Evolutionary conservation across 2,797 vertebrate species (phyloP).

Genomic region (Astyanax mexicanus): DNA sequence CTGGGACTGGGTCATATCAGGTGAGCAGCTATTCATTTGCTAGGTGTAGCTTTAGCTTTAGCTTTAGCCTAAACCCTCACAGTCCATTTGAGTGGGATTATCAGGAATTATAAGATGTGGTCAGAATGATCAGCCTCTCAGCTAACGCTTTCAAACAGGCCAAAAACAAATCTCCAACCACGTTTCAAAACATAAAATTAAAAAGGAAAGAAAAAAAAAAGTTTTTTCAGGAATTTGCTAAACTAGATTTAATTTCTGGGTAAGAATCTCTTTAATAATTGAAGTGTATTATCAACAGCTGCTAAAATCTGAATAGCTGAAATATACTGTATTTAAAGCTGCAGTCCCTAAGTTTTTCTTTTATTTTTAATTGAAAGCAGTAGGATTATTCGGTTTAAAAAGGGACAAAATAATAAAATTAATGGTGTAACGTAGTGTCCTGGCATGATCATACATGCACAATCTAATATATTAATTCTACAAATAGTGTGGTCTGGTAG

Average conservation of each 20-base stretch:
- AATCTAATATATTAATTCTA: too few relatives aligned
- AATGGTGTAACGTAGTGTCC: too few relatives aligned
- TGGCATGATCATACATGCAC: too few relatives aligned
- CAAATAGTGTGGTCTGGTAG: too few relatives aligned
- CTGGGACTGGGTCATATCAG: slow-evolving; percentile 46
- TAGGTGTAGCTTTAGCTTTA: background rate
- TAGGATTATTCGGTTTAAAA: too few relatives aligned
- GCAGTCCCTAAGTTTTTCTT: too few relatives aligned
- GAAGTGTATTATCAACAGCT: background rate
- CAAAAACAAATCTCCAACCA: background rate
- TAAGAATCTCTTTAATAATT: background rate
- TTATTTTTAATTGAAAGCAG: too few relatives aligned
- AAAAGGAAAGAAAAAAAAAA: slow-evolving; percentile 6
- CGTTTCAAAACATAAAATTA: slow-evolving; percentile 16
- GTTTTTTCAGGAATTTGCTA: slow-evolving; percentile 10
- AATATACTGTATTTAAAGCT: too few relatives aligned
- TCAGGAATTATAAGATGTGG: slow-evolving; percentile 28
- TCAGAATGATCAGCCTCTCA: slow-evolving; percentile 13
- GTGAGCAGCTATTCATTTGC: slow-evolving; percentile 18
- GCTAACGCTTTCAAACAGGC: background rate
- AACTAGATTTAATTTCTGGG: background rate
- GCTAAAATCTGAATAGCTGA: too few relatives aligned
- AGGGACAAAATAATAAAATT: too few relatives aligned
- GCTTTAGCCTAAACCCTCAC: slow-evolving; percentile 2
- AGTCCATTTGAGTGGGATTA: background rate